Base-by-base conservation (phyloP, 2,888 invertebrate species). In the Neoscelio sp. region DNA sequence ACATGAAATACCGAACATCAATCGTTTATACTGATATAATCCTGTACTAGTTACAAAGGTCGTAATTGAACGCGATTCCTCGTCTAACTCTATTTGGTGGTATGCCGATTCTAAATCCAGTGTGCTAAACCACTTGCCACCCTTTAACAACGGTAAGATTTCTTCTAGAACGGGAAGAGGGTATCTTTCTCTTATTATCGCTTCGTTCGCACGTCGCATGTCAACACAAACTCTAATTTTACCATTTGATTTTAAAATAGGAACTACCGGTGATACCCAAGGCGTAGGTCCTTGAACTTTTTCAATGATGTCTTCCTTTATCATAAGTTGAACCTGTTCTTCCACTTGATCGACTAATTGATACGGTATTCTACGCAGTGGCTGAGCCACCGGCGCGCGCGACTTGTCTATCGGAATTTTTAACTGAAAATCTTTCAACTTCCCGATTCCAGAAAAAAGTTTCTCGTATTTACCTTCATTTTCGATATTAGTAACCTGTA, bases 191-290 rank as follows among this genome's bases (percentile, higher is more conserved):
- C 68, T 58, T n/a, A 54, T 6, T 2, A 76, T 50, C 2, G 84
- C 84, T 42, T 30, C 30, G 18, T 84, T 85, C 1, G 84, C 83
- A 7, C 48, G 7, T 10, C 82, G 50, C 82, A 81, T 83, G 70
- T 87, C 85, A n/a, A 71, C 26, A 28, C 73, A 78, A 3, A 78
- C 5, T 7, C 73, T 52, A 17, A 65, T 1, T 20, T 80, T 76
- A 0, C 82, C 83, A 33, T 82, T 80, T 13, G 82, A 56, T 62
- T 85, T 85, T 0, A 81, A 65, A 8, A 86, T 82, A 8, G 83
- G 82, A 2, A 87, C 86, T 1, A 88, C 65, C 1, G 84, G 83
- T 10, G 83, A 85, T 1, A 85, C 71, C 84, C 83, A 86, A 33
- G 73, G 77, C 3, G 82, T 80, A 2, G 85, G 82, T 8, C 70